Base-by-base conservation (phyloP, 2,113 vertebrate species). In the Heterotilapia buettikoferi region DNA sequence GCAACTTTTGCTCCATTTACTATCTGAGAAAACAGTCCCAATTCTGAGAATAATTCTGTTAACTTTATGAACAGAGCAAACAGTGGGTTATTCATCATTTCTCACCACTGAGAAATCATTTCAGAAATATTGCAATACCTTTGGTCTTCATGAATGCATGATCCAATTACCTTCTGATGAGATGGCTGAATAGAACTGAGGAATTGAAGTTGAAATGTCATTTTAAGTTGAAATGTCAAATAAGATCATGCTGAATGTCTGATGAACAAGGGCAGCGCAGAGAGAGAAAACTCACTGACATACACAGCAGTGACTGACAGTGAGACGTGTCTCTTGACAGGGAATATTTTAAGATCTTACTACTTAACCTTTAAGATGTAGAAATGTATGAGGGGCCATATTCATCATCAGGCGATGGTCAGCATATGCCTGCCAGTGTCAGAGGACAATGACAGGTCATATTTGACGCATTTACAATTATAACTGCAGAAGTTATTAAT, bases 111-210 rank as follows among this genome's bases (percentile, higher is more conserved):
- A 50, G 76, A 45, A 76, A 80, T 84, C 26, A 9, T 83, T 45
- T 54, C 50, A 63, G 68, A 71, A 82, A 68, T 80, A 82, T 47
- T 71, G n/a, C 50, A 43, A 12, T 80, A 36, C 63, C 88, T 88
- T 92, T 86, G 90, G 73, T 90, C 84, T 84, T 92, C 85, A 92
- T 94, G 80, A 93, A 93, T 91, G 83, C 90, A 90, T 90, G 88
- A 94, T 92, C 89, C 29, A 92, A 91, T 92, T 83, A 90, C 84
- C 84, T 82, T 68, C 43, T 36, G 82, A 85, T 80, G 59, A 61
- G 79, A 83, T 59, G 73, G 40, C 38, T 45, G 81, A 53, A 52
- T 45, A 26, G 19, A 50, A 81, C 26, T 71, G 50, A 82, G 33
- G 29, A 88, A 85, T 90, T 80, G 47, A 86, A 66, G 85, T 45